A percentile compares a stretch with the other conserved stretches of the same genome.
Evolutionary conservation across 2,888 invertebrate species (phyloP).

Genomic region (Osedax fenrisi): DNA sequence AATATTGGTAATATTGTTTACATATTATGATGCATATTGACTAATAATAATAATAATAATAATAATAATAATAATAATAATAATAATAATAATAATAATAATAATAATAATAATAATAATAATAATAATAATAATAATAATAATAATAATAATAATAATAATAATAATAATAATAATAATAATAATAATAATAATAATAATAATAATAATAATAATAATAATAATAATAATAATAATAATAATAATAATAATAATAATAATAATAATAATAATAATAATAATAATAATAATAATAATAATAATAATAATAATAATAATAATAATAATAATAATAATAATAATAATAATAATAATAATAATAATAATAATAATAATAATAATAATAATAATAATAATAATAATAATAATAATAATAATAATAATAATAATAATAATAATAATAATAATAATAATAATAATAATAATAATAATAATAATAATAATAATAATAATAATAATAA

Average conservation of each 20-base stretch:
- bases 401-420: no score
- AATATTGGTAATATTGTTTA: no score
- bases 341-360: no score
- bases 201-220: background rate
- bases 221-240: background rate
- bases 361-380: no score
- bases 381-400: no score
- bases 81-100: background rate
- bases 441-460: no score
- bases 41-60: background rate
- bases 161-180: background rate
- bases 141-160: background rate
- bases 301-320: no score
- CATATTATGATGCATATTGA: no score
- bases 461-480: no score
- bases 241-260: background rate
- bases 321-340: no score
- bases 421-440: no score
- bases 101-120: background rate
- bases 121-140: background rate
- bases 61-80: background rate
- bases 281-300: background rate
- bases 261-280: background rate
- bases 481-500: no score
- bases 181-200: background rate